Evolutionary conservation across 2,797 vertebrate species (phyloP).

Genomic region (Dendrocincla tyrannina): DNA sequence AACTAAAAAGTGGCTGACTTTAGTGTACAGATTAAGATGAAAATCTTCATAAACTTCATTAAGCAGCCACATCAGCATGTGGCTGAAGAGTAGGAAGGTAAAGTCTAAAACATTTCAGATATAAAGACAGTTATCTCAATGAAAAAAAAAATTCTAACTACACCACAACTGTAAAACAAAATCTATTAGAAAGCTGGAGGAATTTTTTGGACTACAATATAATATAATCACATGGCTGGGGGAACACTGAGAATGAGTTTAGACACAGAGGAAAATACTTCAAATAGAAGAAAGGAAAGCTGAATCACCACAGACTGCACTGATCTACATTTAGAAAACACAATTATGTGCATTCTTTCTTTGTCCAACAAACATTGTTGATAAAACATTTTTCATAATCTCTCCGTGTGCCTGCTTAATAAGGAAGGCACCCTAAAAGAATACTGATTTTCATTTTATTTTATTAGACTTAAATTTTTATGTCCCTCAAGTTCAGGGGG

Average conservation of each 20-base stretch:
- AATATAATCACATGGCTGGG: background rate
- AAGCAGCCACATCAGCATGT: background rate
- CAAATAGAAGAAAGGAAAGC: background rate
- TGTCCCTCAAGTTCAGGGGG: background rate
- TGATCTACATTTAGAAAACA: background rate
- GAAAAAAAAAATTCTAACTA: background rate
- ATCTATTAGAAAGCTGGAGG: background rate
- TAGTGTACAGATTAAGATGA: constrained; percentile 4
- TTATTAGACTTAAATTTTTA: constrained; percentile 25
- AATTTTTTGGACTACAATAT: background rate
- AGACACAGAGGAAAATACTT: background rate
- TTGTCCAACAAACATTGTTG: background rate
- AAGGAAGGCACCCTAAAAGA: background rate
- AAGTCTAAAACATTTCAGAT: background rate
- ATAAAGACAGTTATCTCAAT: background rate
- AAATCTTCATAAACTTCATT: constrained; percentile 35
- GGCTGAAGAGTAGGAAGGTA: background rate
- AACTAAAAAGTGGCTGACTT: constrained; percentile 22
- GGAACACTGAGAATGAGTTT: background rate
- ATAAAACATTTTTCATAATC: background rate
- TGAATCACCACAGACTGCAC: background rate
- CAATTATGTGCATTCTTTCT: background rate
- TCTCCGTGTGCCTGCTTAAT: background rate
- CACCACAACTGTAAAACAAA: background rate
- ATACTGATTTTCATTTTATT: constrained; percentile 22